These are phyloP conservation scores for Ciconia nigra DNA, from an alignment of 2,797 vertebrate species.

Conservation along the genomic window DNA sequence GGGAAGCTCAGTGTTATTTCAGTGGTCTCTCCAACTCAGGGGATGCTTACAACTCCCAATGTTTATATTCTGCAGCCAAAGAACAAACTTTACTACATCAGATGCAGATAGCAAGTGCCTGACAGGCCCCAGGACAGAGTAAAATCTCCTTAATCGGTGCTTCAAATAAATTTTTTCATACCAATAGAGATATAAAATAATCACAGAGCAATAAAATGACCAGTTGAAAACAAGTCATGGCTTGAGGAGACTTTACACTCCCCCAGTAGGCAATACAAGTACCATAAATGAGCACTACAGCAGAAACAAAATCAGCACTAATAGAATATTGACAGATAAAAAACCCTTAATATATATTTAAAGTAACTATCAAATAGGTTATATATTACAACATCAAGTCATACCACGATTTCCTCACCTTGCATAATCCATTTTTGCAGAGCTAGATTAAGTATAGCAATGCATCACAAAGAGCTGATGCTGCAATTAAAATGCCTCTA, in stretches of 20 bases:
- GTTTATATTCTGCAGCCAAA: not conserved
- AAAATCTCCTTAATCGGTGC: not conserved
- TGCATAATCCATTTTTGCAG: not conserved
- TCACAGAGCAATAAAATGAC: not conserved
- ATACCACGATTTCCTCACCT: not conserved
- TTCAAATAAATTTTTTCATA: not conserved
- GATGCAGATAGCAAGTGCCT: not conserved
- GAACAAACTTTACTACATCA: not conserved
- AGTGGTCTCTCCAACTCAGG: not conserved
- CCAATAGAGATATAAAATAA: not conserved
- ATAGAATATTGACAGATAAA: not conserved
- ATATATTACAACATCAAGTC: not conserved
- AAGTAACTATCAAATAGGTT: not conserved
- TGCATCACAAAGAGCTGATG: not conserved
- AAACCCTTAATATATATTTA: not conserved
- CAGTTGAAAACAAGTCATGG: not conserved
- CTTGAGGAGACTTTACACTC: not conserved
- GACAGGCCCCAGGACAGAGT: not conserved
- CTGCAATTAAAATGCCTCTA: not conserved
- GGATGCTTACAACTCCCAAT: not conserved
- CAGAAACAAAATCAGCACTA: not conserved
- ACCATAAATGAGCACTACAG: not conserved
- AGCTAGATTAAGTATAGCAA: not conserved
- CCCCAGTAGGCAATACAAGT: not conserved
- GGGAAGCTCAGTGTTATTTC: not conserved